Conservation (phyloP, 1,140 invertebrate species). For the Luehdorfia chinensis region DNA sequence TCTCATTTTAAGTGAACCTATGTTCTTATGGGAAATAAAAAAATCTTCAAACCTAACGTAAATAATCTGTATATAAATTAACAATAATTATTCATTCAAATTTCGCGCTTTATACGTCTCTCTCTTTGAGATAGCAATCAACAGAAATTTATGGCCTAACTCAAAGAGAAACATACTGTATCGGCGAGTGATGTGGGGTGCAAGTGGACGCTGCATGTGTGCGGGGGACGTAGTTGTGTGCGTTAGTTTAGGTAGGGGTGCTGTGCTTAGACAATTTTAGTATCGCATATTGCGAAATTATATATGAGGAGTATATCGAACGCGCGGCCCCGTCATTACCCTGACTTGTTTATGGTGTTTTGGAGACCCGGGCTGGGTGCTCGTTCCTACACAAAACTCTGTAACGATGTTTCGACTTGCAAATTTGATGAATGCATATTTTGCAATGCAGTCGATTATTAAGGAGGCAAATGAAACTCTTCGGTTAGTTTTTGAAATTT, state of each 20-base stretch:
- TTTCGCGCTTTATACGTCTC: not conserved
- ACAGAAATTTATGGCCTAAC: slow-evolving; percentile 19
- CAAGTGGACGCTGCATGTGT: slow-evolving; percentile 36
- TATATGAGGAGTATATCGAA: slow-evolving; percentile 52
- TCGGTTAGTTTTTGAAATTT: too few species aligned
- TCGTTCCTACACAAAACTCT: slow-evolving; percentile 1
- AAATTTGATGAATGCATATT: slow-evolving; percentile 12
- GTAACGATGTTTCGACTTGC: slow-evolving; percentile 12
- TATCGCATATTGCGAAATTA: slow-evolving; percentile 67
- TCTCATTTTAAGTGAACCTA: too few species aligned
- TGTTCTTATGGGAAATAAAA: too few species aligned
- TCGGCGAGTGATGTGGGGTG: slow-evolving; percentile 42
- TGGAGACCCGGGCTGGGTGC: not conserved
- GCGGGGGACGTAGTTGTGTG: slow-evolving; percentile 34
- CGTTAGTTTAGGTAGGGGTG: slow-evolving; percentile 59
- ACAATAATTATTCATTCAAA: slow-evolving; percentile 4
- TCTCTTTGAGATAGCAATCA: slow-evolving; percentile 16
- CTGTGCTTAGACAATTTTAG: slow-evolving; percentile 70
- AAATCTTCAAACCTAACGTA: not conserved
- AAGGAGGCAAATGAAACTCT: not conserved
- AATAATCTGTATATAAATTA: not conserved
- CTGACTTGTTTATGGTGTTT: slow-evolving; percentile 37
- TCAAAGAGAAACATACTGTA: slow-evolving; percentile 34
- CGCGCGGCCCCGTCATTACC: slow-evolving; percentile 37
- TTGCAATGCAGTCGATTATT: slow-evolving; percentile 6